A percentile compares a stretch with the other conserved stretches of the same genome.
phyloP scores from a whole-genome alignment of 2,888 invertebrate genomes.

The Pseudococcus jackbeardsleyi region DNA sequence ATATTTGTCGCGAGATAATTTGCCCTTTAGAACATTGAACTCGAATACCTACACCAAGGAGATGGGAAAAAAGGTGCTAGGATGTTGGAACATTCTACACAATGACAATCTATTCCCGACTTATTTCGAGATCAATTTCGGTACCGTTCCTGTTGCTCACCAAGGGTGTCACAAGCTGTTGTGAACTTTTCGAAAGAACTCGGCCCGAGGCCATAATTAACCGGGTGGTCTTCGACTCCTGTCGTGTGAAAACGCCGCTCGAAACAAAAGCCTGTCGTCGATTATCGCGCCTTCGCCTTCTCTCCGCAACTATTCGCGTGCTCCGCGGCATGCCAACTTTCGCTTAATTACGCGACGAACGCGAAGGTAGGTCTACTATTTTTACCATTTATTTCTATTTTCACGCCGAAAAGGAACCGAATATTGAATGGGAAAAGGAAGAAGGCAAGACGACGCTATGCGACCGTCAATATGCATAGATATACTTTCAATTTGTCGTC shows the following conservation, averaged over 20 bases:
- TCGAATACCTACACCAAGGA: too few species aligned
- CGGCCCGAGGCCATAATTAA: constrained; percentile 1
- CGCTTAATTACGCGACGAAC: constrained; percentile 1
- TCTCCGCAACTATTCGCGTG: not conserved
- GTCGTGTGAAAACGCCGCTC: not conserved
- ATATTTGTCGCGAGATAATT: constrained; percentile 18
- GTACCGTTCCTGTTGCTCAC: not conserved
- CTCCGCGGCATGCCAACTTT: not conserved
- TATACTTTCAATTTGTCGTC: constrained; percentile 24
- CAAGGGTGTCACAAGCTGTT: not conserved
- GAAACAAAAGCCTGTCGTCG: not conserved
- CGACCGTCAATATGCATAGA: not conserved
- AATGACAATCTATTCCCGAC: too few species aligned
- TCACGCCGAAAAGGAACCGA: not conserved
- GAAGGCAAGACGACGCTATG: too few species aligned
- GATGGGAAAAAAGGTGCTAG: too few species aligned
- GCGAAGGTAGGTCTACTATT: not conserved
- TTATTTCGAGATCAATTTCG: too few species aligned
- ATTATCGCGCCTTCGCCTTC: too few species aligned
- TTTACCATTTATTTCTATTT: not conserved
- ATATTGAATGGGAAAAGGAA: too few species aligned
- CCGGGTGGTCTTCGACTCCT: constrained; percentile 16
- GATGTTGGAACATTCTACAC: too few species aligned
- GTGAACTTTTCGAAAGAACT: not conserved
- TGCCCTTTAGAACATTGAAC: not conserved